Conservation (phyloP, 2,888 invertebrate genomes). For the Stenoptilia bipunctidactyla region DNA sequence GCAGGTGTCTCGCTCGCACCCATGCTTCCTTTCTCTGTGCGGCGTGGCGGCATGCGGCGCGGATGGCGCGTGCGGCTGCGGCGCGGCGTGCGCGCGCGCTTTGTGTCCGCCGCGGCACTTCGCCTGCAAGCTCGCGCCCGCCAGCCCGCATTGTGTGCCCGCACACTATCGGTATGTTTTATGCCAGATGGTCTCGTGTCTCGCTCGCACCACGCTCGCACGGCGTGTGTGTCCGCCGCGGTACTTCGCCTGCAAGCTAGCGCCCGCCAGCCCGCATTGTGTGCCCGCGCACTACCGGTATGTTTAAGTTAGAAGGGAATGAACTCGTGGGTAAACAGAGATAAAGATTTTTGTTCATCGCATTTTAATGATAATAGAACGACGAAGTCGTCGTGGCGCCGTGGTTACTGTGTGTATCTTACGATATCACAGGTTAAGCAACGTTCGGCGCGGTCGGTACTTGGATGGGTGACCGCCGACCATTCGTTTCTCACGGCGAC, state of each 20-base stretch:
- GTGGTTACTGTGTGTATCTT: too few species aligned
- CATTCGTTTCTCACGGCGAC: too few species aligned
- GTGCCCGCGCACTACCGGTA: neutral
- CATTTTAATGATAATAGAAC: too few species aligned
- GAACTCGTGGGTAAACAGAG: too few species aligned
- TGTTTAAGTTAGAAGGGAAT: too few species aligned
- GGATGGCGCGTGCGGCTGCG: conserved; percentile 81
- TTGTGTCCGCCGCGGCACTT: conserved; percentile 70
- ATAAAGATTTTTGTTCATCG: too few species aligned
- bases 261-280: conserved; percentile 9
- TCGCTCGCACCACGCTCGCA: neutral
- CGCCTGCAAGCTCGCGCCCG: conserved; percentile 43
- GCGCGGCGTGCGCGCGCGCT: conserved; percentile 80
- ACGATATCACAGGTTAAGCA: too few species aligned
- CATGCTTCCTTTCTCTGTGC: conserved; percentile 41
- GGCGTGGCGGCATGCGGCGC: conserved; percentile 31
- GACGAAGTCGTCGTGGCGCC: too few species aligned
- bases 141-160: conserved; percentile 75
- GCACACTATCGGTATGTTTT: conserved; percentile 74
- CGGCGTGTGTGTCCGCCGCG: neutral
- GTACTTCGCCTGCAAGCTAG: conserved; percentile 4
- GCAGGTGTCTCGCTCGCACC: conserved; percentile 67
- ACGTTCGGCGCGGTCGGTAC: too few species aligned
- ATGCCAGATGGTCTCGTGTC: too few species aligned
- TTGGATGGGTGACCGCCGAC: too few species aligned